Conservation (phyloP, 2,797 vertebrate species). For the Zalophus californianus region DNA sequence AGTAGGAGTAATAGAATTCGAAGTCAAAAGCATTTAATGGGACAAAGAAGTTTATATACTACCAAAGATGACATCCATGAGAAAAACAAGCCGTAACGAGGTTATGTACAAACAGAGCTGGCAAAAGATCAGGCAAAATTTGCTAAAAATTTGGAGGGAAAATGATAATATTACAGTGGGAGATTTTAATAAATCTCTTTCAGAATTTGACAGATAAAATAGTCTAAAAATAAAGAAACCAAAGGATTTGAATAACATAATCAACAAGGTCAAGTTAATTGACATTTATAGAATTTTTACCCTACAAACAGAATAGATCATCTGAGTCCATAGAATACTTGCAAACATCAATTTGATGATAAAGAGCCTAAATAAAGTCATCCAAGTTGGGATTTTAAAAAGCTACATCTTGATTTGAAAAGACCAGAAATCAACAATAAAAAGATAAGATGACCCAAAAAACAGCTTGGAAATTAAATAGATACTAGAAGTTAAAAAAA, state of each 20-base stretch:
- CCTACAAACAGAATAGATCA: slow-evolving; percentile 40
- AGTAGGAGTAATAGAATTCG: not conserved
- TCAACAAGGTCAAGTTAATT: slow-evolving; percentile 57
- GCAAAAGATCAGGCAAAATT: not conserved
- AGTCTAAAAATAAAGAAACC: slow-evolving; percentile 62
- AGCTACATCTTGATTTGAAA: slow-evolving; percentile 65
- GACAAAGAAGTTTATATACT: not conserved
- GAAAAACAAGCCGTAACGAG: not conserved
- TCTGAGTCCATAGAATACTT: slow-evolving; percentile 37
- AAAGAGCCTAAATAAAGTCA: slow-evolving; percentile 42
- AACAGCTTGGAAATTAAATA: slow-evolving; percentile 37
- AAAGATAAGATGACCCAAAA: slow-evolving; percentile 46
- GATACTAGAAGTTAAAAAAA: slow-evolving; percentile 37
- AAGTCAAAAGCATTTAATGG: not conserved
- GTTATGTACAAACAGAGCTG: not conserved
- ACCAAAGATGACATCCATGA: not conserved
- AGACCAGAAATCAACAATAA: slow-evolving; percentile 57
- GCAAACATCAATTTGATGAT: slow-evolving; percentile 48
- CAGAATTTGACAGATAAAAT: slow-evolving; percentile 24
- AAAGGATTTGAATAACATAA: slow-evolving; percentile 57
- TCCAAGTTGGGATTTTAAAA: slow-evolving; percentile 41
- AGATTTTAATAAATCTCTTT: slow-evolving; percentile 58
- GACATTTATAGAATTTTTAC: slow-evolving; percentile 52
- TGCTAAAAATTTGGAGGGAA: slow-evolving; percentile 36
- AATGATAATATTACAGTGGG: slow-evolving; percentile 16